These are phyloP conservation scores for Hemistola chrysoprasaria DNA, from an alignment of 2,888 invertebrate species.

Conservation along the genomic window DNA sequence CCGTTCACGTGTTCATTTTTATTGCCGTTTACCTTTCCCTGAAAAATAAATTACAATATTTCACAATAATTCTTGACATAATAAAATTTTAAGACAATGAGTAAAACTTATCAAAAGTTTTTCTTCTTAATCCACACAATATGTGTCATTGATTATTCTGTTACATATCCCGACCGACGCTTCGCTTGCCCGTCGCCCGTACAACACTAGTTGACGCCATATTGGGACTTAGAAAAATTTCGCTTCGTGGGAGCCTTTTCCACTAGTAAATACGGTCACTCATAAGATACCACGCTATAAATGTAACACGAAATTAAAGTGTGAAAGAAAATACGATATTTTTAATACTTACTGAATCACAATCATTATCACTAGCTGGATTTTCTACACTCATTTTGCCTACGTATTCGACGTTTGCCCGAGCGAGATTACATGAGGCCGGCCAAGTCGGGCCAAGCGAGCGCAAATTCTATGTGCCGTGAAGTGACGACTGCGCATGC, in stretches of 20 bases:
- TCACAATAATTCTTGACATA: constrained; percentile 18
- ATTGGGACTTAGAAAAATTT: constrained; percentile 90
- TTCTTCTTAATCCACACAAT: neutral
- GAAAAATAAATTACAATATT: constrained; percentile 28
- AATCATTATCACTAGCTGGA: constrained; percentile 81
- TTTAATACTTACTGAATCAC: constrained; percentile 82
- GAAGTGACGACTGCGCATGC: constrained; percentile 84
- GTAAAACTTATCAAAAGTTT: neutral
- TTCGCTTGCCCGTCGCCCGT: constrained; percentile 54
- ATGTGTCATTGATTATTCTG: constrained; percentile 22
- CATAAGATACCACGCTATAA: constrained; percentile 21
- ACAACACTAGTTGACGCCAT: constrained; percentile 91
- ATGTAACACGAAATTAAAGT: constrained; percentile 31
- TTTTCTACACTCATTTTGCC: constrained; percentile 86
- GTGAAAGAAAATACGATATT: constrained; percentile 35
- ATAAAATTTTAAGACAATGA: neutral
- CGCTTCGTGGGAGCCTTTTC: constrained; percentile 66
- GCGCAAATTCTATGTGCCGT: constrained; percentile 82
- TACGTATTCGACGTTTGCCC: constrained; percentile 70
- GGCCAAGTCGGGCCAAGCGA: constrained; percentile 36
- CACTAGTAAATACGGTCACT: constrained; percentile 74
- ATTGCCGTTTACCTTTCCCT: constrained; percentile 80
- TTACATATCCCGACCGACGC: constrained; percentile 48
- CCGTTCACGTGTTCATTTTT: constrained; percentile 88
- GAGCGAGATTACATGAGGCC: constrained; percentile 65